Base-by-base conservation (phyloP, 2,797 vertebrate genomes). In the Chaetophractus vellerosus region DNA sequence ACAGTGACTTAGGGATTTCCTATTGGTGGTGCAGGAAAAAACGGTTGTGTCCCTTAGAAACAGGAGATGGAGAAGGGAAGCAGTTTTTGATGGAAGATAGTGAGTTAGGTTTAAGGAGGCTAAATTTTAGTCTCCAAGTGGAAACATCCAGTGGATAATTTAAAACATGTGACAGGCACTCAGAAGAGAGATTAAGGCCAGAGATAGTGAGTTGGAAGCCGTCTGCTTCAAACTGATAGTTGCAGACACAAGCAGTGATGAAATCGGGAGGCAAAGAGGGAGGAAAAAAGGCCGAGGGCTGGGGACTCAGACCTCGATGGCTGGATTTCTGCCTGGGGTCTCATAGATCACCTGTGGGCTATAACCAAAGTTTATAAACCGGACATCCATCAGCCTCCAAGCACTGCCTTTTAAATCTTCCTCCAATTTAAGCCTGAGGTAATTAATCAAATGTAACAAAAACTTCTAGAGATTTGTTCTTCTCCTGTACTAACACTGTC, bases 401-500 rank as follows among this genome's bases (percentile, higher is more conserved):
- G n/a, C 1, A 9, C 52, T 85, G 52, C 14, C n/a, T 86, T 91
- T 91, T n/a, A 71, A 79, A 41, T 33, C 61, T 45, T 78, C 18
- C 57, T 86, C 48, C 55, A 80, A 71, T 76, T 80, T 86, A 94
- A 93, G 80, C 26, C 48, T 19, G 48, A 86, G 66, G 68, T 83
- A 91, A 96, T 96, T 96, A 94, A 96, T 97, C 95, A 97, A 86
- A 93, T 0, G 7, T 61, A 64, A 93, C 74, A 95, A 71, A 95
- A 82, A 76, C 38, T 80, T 88, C 61, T 48, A 80, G 59, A 83
- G 59, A 85, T 76, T 63, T 96, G 28, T 36, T 94, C 87, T 85
- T 88, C 84, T 88, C 75, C 76, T 88, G 41, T 50, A 63, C 41
- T 61, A 93, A 87, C 24, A 72, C n/a, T 64, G 33, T 91, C 36